Evolutionary conservation across 2,797 vertebrate species (phyloP).

Genomic region (Thalassophryne amazonica): DNA sequence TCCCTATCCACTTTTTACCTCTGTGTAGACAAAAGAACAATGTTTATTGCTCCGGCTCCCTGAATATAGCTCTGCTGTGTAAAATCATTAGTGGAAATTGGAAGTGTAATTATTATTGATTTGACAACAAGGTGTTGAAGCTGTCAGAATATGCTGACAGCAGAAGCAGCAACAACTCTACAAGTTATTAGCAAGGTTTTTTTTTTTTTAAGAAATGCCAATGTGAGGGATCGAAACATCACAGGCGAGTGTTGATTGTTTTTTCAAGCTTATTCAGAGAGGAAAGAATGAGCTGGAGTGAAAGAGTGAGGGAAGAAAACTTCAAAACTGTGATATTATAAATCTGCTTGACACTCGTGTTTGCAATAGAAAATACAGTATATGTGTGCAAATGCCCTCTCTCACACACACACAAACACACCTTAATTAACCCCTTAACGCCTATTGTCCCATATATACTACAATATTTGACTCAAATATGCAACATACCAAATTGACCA

Average conservation of each 20-base stretch:
- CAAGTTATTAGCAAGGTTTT: conserved; percentile 52
- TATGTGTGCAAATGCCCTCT: no score
- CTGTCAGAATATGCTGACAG: conserved; percentile 35
- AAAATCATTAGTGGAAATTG: conserved; percentile 62
- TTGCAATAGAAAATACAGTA: conserved; percentile 4
- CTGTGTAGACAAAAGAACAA: conserved; percentile 42
- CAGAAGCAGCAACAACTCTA: conserved; percentile 34
- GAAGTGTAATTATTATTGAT: conserved; percentile 77
- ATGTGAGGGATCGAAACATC: conserved; percentile 31
- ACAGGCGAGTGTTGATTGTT: not conserved
- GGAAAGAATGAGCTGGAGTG: not conserved
- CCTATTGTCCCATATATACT: no score
- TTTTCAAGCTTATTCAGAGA: not conserved
- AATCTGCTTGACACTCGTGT: conserved; percentile 3
- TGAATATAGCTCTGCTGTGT: conserved; percentile 52
- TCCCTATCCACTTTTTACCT: not conserved
- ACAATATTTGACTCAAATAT: no score
- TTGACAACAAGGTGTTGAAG: conserved; percentile 62
- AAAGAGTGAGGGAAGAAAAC: not conserved
- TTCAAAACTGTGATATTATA: conserved; percentile 2
- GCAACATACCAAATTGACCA: no score
- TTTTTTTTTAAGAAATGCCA: conserved; percentile 37
- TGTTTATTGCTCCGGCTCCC: conserved; percentile 44
- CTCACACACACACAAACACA: no score
- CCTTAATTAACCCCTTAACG: no score